Evolutionary conservation across 2,113 vertebrate species (phyloP), one percentile per base, ranked within the genome.

Genomic region (Ophthalmolycus amberensis): DNA sequence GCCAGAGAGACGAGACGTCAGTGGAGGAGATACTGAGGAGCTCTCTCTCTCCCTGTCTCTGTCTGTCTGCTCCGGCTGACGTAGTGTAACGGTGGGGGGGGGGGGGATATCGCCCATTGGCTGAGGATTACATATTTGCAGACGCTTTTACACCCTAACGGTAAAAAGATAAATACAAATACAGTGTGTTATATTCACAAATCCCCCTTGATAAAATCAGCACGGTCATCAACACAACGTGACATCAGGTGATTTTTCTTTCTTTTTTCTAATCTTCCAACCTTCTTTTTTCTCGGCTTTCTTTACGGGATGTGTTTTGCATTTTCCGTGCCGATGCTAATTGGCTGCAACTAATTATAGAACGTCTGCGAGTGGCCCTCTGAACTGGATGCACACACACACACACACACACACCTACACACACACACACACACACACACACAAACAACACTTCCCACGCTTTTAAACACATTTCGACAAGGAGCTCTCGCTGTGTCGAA

Each of bases 321-420:
- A 74, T 87, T 65, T n/a, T 76, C 62, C 71, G 48, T 80, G 80
- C 75, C 56, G 74, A n/a, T 79, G 76, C 82, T 87, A 92, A 90
- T 88, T 91, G 77, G 83, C 66, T 79, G 50, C 79, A 77, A 81
- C 88, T 89, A 92, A 92, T 91, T 92, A 92, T 85, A 86, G 71
- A 75, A 85, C 58, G 76, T 54, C 50, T 82, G 59, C 40, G 37
- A 79, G 82, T 85, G 63, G 72, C 71, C 69, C 52, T 76, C 22
- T 82, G 46, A 88, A 86, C 70, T 0, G 48, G 77, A 81, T 83
- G 80, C 75, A 50, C 71, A 3, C 48, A 37, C 0, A 29, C 40
- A 34, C 37, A 76, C 44, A 71, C 70, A 48, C 76, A 34, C 44
- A 40, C 58, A 59, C 63, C n/a, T n/a, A 69, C 56, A 38, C 56